phyloP scores from a whole-genome alignment of 2,888 invertebrate species.

The Chorisops tibialis region DNA sequence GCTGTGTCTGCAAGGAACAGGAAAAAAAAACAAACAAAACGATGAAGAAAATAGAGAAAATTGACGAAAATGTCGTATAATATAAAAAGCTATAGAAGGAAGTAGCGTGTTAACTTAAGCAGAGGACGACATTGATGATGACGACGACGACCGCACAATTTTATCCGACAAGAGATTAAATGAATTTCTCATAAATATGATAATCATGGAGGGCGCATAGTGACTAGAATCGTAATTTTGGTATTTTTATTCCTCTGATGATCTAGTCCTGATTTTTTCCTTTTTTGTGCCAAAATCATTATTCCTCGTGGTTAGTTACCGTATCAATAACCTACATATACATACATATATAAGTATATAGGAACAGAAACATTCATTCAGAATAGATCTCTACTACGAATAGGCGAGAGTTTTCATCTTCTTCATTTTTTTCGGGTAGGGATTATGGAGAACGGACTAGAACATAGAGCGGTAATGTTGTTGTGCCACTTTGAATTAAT shows the following conservation, averaged over 20 bases:
- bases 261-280: slow-evolving; percentile 16
- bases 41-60: no score
- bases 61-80: not conserved
- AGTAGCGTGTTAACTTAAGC: no score
- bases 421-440: not conserved
- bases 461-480: slow-evolving; percentile 18
- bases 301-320: slow-evolving; percentile 25
- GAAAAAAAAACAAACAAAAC: not conserved
- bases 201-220: slow-evolving; percentile 17
- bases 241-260: slow-evolving; percentile 24
- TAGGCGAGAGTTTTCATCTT: not conserved
- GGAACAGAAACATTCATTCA: not conserved
- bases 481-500: slow-evolving; percentile 24
- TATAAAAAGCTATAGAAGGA: no score
- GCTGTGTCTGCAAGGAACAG: slow-evolving; percentile 36
- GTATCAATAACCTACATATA: slow-evolving; percentile 19
- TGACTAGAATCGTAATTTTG: slow-evolving; percentile 26
- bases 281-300: slow-evolving; percentile 14
- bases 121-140: not conserved
- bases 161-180: slow-evolving; percentile 17
- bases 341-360: no score
- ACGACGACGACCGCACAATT: slow-evolving; percentile 7
- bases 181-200: slow-evolving; percentile 27
- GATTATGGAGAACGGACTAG: slow-evolving; percentile 4
- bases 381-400: not conserved